Evolutionary conservation across 2,888 invertebrate genomes (phyloP).

Genomic region (Palloptera scutellata): DNA sequence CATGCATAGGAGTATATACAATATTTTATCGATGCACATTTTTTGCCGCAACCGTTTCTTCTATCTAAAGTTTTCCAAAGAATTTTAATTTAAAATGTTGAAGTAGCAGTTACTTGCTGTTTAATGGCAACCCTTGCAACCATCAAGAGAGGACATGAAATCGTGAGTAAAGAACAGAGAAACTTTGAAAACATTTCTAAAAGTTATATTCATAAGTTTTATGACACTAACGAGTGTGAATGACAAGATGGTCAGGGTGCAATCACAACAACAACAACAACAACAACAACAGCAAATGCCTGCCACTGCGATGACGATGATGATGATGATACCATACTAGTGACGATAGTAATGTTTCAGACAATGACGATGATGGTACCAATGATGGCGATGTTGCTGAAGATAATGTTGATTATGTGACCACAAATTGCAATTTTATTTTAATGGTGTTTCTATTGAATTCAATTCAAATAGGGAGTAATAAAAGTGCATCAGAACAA

Average conservation of each 20-base stretch:
- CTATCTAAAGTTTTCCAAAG: constrained; percentile 8
- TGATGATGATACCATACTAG: not conserved
- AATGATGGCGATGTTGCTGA: no score
- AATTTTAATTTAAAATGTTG: constrained; percentile 20
- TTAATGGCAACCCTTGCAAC: not conserved
- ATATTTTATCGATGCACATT: no score
- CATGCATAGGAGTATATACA: no score
- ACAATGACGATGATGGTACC: no score
- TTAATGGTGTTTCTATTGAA: constrained; percentile 11
- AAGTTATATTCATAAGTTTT: no score
- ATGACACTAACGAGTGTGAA: no score
- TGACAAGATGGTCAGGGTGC: constrained; percentile 12
- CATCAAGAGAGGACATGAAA: not conserved
- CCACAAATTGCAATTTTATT: constrained; percentile 14
- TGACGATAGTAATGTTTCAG: not conserved
- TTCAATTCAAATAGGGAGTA: constrained; percentile 9
- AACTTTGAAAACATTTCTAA: no score
- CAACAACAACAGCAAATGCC: constrained; percentile 26
- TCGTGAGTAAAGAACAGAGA: not conserved
- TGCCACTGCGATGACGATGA: not conserved
- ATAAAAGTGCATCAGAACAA: not conserved
- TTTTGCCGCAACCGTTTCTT: no score
- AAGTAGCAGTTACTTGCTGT: not conserved
- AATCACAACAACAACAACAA: constrained; percentile 17
- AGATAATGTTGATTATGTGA: not conserved